Evolutionary conservation across 1,140 invertebrate genomes (phyloP).

Genomic region (Drosophila takahashii): DNA sequence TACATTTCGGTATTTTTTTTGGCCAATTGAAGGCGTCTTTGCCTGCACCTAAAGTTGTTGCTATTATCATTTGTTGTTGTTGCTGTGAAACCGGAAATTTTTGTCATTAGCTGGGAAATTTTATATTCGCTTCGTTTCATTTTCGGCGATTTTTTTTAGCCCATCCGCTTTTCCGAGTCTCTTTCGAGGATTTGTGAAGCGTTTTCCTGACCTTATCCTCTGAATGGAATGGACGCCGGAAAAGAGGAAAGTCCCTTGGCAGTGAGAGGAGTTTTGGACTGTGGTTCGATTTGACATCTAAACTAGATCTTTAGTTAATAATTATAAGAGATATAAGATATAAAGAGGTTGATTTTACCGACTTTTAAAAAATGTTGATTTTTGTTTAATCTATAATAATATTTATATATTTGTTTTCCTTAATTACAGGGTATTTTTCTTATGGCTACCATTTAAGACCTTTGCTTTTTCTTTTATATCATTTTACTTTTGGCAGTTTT

Average conservation of each 20-base stretch:
- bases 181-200: constrained; percentile 14
- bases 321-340: no score
- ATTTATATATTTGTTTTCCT: no score
- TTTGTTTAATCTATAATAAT: no score
- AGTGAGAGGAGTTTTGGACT: neutral
- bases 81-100: constrained; percentile 69
- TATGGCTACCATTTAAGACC: neutral
- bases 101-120: constrained; percentile 77
- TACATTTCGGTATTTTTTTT: constrained; percentile 8
- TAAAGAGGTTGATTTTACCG: no score
- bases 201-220: constrained; percentile 32
- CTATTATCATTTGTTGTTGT: neutral
- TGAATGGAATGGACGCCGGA: constrained; percentile 17
- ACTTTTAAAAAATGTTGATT: no score
- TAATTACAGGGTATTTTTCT: neutral
- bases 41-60: constrained; percentile 8
- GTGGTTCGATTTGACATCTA: neutral
- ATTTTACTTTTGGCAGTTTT: constrained; percentile 39
- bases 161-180: constrained; percentile 3
- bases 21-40: constrained; percentile 13
- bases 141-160: constrained; percentile 24
- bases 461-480: constrained; percentile 15
- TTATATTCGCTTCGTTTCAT: constrained; percentile 72
- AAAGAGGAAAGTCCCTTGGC: neutral
- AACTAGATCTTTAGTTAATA: no score